Conservation (phyloP, 2,113 vertebrate species). For the Dendrocopos noguchii region DNA sequence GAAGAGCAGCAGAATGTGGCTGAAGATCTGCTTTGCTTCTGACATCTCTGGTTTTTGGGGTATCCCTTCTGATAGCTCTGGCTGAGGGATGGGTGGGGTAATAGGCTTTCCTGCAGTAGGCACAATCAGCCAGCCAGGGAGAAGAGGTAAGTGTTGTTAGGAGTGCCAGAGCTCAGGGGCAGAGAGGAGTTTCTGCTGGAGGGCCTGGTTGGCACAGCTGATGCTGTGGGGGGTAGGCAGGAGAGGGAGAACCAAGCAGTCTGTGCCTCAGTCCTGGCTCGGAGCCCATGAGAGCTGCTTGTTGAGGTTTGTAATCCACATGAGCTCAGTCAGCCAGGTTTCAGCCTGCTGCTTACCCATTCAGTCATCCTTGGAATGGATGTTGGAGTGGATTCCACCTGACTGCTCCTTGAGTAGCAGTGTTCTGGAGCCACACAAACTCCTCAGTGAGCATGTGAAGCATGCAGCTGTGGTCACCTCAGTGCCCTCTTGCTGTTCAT, state of each 20-base stretch:
- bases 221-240: background rate
- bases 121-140: background rate
- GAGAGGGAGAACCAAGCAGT: background rate
- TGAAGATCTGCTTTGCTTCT: background rate
- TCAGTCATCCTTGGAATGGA: background rate
- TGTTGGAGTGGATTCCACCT: background rate
- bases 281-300: background rate
- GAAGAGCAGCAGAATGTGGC: background rate
- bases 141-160: background rate
- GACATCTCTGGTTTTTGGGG: background rate
- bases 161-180: background rate
- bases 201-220: rapidly evolving
- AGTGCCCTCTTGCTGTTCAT: background rate
- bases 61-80: background rate
- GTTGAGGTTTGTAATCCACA: background rate
- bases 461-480: background rate
- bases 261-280: background rate
- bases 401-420: background rate
- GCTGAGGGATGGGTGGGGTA: background rate
- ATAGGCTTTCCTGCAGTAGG: background rate
- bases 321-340: background rate
- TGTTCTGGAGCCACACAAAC: background rate
- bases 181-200: background rate
- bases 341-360: background rate
- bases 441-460: background rate